Conservation (phyloP, 2,888 invertebrate species). For the Lasioglossum oenotherae region DNA sequence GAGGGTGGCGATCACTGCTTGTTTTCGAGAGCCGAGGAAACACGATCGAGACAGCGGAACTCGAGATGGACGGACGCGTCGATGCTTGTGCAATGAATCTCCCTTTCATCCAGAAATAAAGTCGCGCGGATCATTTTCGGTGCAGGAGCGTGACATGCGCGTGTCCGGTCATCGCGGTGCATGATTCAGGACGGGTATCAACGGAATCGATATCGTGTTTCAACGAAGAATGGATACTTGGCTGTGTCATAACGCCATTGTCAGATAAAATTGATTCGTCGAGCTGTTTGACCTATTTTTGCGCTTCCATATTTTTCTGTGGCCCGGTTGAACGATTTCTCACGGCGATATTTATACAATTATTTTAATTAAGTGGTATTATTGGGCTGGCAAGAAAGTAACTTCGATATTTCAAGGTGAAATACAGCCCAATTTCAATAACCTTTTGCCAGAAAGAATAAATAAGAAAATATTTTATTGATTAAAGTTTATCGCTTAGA, state of each 20-base stretch:
- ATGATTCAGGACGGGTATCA: background rate
- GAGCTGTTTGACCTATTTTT: background rate
- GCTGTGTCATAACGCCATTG: background rate
- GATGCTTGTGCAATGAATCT: conserved; percentile 46
- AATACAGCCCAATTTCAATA: too few relatives aligned
- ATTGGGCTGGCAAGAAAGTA: too few relatives aligned
- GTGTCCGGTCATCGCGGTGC: background rate
- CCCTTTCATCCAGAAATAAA: conserved; percentile 45
- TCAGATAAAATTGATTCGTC: background rate
- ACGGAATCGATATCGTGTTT: background rate
- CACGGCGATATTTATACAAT: background rate
- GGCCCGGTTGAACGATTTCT: background rate
- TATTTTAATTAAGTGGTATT: background rate
- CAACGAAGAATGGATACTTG: background rate
- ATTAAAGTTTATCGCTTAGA: too few relatives aligned
- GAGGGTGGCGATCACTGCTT: background rate
- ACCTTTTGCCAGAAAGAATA: too few relatives aligned
- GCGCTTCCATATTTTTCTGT: background rate
- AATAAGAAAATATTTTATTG: too few relatives aligned
- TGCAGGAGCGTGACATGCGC: background rate
- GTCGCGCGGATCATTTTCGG: conserved; percentile 33
- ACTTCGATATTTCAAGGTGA: too few relatives aligned
- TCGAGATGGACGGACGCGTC: conserved; percentile 19
- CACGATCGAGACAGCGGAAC: conserved; percentile 23
- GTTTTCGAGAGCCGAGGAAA: background rate